Conservation (phyloP, 1,140 invertebrate species). For the Caerostris extrusa region DNA sequence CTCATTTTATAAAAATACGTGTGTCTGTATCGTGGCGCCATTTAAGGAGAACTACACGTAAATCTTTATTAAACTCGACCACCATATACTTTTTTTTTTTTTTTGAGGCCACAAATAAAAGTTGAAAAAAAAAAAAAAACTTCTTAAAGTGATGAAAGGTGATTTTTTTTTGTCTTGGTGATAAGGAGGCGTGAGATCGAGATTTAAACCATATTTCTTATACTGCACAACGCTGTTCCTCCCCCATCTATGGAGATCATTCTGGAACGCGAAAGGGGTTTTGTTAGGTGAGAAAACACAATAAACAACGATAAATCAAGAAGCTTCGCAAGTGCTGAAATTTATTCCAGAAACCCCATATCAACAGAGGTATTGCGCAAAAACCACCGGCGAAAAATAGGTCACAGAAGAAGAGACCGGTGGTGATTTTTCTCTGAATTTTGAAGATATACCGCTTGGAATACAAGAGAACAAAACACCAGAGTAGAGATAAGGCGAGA, state of each 20-base stretch:
- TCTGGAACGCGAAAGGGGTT: background rate
- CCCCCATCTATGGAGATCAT: background rate
- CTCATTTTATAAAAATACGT: too few species aligned
- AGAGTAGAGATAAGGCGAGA: conserved; percentile 11
- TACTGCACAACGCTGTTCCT: background rate
- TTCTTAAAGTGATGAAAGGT: too few species aligned
- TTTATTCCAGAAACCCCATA: conserved; percentile 62
- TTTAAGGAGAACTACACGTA: too few species aligned
- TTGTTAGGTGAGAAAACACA: background rate
- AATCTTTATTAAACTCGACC: too few species aligned
- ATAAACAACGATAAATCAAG: conserved; percentile 9
- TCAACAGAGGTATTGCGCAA: conserved; percentile 27
- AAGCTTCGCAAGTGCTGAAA: background rate
- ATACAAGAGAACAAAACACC: conserved; percentile 6
- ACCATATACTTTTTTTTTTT: too few species aligned
- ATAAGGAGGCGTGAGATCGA: background rate
- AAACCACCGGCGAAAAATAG: background rate
- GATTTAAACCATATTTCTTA: background rate
- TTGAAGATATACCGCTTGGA: background rate
- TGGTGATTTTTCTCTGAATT: background rate
- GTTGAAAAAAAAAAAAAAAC: too few species aligned
- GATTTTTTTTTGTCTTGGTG: background rate
- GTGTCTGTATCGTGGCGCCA: too few species aligned
- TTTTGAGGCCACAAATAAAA: too few species aligned
- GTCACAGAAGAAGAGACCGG: background rate